Evolutionary conservation across 2,113 vertebrate species (phyloP), one percentile per base, ranked within the genome.

Genomic region (Fulica atra): DNA sequence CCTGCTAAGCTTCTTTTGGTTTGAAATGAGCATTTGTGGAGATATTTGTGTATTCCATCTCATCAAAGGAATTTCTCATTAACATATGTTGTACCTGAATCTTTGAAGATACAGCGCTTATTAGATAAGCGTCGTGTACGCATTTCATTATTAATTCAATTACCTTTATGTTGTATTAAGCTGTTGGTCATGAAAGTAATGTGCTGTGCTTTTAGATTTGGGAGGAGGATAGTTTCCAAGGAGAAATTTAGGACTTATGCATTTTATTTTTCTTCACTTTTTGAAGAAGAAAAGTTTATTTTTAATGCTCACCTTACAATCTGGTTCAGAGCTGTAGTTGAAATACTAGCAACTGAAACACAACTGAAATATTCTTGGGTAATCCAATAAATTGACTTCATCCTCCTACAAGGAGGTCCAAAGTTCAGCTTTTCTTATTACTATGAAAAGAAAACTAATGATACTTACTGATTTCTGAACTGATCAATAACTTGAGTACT

Each of bases 51-150:
- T 78, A 73, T 85, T 88, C 10, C 16, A 74, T 14, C 29, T 81
- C 65, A 79, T 92, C 92, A 88, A 79, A 88, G n/a, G 29, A 60
- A 68, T 64, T 88, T 83, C 36, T 86, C 17, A 72, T 64, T 82
- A 90, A 28, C 16, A 17, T 81, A 35, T 17, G 29, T 86, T 70
- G n/a, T 88, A 76, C 57, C 63, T 68, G 25, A 73, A 44, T 35
- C 79, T 95, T 93, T 93, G 88, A 93, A 88, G 93, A 57, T 85
- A 48, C 29, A 31, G 38, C 64, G 42, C 53, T 90, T 80, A 80
- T 76, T 92, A 90, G 84, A 60, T 36, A 3, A 25, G 40, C 6
- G 2, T 88, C 92, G 17, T 59, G 11, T 82, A 68, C 21, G 23
- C 42, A 60, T 90, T 82, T 66, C 57, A 54, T 85, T 86, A 59